phyloP scores from a whole-genome alignment of 2,888 invertebrate species.

The Sinodicranocentrus sp. region DNA sequence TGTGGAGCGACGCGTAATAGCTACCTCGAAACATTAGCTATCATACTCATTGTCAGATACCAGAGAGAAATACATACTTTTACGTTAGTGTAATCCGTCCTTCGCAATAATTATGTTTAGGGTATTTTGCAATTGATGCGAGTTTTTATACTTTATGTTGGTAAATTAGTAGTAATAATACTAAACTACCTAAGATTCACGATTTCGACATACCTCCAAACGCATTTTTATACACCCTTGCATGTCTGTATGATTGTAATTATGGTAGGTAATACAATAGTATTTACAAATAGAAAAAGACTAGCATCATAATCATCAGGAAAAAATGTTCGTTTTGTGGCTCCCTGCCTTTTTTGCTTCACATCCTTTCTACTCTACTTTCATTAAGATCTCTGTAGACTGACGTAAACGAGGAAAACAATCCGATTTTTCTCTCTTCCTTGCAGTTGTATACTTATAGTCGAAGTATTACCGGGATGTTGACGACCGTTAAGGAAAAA shows the following conservation, averaged over 20 bases:
- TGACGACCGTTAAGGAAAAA: background rate
- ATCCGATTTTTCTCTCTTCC: background rate
- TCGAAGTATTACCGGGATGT: background rate
- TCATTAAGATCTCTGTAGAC: background rate
- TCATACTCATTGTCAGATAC: too few species aligned
- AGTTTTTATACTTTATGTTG: too few species aligned
- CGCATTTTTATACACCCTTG: background rate
- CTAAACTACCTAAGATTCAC: too few species aligned
- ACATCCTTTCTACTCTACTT: constrained; percentile 8
- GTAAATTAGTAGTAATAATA: too few species aligned
- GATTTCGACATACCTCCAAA: too few species aligned
- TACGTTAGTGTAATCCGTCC: too few species aligned
- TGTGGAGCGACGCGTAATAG: constrained; percentile 2
- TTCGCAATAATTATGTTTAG: too few species aligned
- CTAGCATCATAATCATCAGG: constrained; percentile 43
- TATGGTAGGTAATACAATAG: background rate
- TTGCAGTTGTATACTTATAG: background rate
- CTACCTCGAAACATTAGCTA: background rate
- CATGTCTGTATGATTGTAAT: constrained; percentile 1
- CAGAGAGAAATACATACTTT: too few species aligned
- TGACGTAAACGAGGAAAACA: background rate
- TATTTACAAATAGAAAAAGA: constrained; percentile 37
- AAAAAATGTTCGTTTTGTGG: constrained; percentile 15
- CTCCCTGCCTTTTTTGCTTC: constrained; percentile 1
- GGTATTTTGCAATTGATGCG: too few species aligned